Evolutionary conservation across 1,140 invertebrate species (phyloP), one percentile per base, ranked within the genome.

Genomic region (Drosophila miranda): DNA sequence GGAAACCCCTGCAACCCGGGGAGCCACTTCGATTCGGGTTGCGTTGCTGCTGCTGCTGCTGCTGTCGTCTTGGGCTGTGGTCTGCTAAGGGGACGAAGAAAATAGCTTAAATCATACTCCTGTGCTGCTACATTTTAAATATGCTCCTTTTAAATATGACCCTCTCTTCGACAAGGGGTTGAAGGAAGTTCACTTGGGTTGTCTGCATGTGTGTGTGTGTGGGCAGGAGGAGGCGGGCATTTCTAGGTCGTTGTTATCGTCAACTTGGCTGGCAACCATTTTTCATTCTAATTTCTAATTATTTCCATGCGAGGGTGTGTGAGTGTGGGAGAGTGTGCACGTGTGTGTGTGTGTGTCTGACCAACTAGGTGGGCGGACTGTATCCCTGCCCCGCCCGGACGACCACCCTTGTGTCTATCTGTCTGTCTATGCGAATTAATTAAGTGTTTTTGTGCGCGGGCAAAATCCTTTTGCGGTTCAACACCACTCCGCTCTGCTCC

Each of bases 221-320:
- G 28, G 28, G 28, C 28, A 30, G 28, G 2, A 30, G 30, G 8
- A 30, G 30, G 7, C 7, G 72, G 48, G 38, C 55, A 86, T 77
- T 77, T 71, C 50, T 68, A 64, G 63, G 78, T 62, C 77, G 71
- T 75, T 86, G 73, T 80, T 74, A 69, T 76, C 78, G 68, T 76
- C 73, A 80, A 74, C 63, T 67, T 66, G 68, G 64, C 57, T 70
- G 78, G 68, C 78, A 82, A 62, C 72, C 69, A 66, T 78, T 89
- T 78, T 77, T 78, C 78, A 86, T 87, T 89, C 88, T 89, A 89
- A 89, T 89, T 89, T 89, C 86, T 89, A 89, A 89, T 89, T 89
- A 89, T 89, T 89, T 89, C 67, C 67, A 53, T 58, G 38, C 61
- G 26, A 63, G 43, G 57, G 44, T 46, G 13, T 54, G 52, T 45